phyloP scores from a whole-genome alignment of 2,888 invertebrate genomes.

The Brachyptera risi region DNA sequence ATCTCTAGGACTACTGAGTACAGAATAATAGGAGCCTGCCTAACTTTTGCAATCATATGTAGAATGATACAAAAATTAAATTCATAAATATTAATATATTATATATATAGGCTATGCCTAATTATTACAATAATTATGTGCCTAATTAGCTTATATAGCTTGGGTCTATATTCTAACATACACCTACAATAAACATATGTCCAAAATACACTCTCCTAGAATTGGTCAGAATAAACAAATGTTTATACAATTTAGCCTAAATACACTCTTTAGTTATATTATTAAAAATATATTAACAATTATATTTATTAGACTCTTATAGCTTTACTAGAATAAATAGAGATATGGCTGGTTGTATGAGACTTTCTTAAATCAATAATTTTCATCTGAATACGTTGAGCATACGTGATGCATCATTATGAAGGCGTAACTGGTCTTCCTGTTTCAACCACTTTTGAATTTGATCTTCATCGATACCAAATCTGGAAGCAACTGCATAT shows the following conservation, averaged over 20 bases:
- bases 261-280: not conserved
- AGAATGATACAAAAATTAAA: too few species aligned
- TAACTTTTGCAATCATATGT: too few species aligned
- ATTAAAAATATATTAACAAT: not conserved
- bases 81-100: too few species aligned
- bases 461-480: constrained; percentile 48
- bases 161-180: too few species aligned
- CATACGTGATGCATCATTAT: constrained; percentile 5
- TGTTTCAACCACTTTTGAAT: constrained; percentile 56
- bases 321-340: constrained; percentile 19
- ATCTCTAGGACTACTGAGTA: too few species aligned
- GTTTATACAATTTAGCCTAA: not conserved
- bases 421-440: constrained; percentile 43
- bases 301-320: constrained; percentile 6
- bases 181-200: too few species aligned
- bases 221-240: not conserved
- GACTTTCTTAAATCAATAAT: not conserved
- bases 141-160: too few species aligned
- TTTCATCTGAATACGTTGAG: constrained; percentile 4
- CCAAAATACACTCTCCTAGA: too few species aligned
- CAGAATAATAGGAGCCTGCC: too few species aligned
- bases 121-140: too few species aligned
- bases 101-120: too few species aligned
- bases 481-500: constrained; percentile 48
- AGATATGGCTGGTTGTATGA: constrained; percentile 5